Conservation (phyloP, 2,113 vertebrate species). For the Sylvilagus bachmani region DNA sequence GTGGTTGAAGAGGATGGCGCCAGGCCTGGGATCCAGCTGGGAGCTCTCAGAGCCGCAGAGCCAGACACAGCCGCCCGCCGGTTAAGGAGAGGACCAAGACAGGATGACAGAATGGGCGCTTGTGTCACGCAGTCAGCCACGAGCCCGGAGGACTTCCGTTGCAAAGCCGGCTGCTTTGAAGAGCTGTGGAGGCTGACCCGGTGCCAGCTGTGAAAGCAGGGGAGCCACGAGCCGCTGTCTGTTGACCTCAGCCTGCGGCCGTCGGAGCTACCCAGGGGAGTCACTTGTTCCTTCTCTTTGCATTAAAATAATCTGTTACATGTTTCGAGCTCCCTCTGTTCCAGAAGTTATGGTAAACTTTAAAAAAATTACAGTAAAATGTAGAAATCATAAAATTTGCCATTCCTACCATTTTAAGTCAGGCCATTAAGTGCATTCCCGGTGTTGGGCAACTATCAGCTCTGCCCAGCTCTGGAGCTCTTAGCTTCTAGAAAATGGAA, state of each 20-base stretch:
- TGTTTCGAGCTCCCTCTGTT: background rate
- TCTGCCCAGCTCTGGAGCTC: background rate
- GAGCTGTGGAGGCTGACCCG: background rate
- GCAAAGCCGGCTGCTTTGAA: fast-evolving
- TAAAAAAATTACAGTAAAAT: background rate
- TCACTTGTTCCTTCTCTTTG: background rate
- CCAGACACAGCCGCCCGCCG: slow-evolving; percentile 44
- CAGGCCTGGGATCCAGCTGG: slow-evolving; percentile 84
- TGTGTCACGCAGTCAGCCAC: fast-evolving
- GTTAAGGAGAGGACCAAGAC: slow-evolving; percentile 74
- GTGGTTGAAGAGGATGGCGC: slow-evolving; percentile 83
- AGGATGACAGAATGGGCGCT: background rate
- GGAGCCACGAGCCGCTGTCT: background rate
- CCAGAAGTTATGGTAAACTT: background rate
- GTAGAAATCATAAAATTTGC: background rate
- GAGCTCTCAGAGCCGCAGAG: slow-evolving; percentile 74
- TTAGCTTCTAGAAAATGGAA: no score
- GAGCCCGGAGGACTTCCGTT: fast-evolving
- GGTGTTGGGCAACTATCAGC: fast-evolving
- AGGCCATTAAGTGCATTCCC: background rate
- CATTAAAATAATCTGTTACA: background rate
- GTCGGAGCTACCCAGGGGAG: fast-evolving
- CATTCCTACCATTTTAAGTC: background rate
- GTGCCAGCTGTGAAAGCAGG: background rate
- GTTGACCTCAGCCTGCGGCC: fast-evolving